Base-by-base conservation (phyloP, 1,140 invertebrate genomes). In the Lepidurus couesii region DNA sequence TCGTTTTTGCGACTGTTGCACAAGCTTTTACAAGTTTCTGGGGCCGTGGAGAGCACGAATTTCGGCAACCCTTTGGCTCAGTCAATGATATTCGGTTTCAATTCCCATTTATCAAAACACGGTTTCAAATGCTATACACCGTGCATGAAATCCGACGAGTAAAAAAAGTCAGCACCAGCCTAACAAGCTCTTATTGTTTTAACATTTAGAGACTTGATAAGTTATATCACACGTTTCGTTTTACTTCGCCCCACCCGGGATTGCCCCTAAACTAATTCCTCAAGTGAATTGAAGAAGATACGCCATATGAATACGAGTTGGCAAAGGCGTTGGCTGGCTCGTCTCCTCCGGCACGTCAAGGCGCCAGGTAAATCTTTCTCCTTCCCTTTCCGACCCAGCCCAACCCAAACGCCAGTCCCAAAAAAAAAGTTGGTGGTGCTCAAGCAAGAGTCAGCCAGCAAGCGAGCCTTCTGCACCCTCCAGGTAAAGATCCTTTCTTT, bases 401-500 rank as follows among this genome's bases (percentile, higher is more conserved):
- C 53, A 65, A 65, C 53, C 53, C 53, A 65, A 21, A 65, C n/a
- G 53, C 53, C 53, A 65, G 8, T 34, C 3, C 2, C 26, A 1
- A 65, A n/a, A 65, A 65, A 21, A 13, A 65, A 65, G 53, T 65
- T 65, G 16, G 53, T 65, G 53, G 53, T 34, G 53, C 53, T 65
- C 34, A 65, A 65, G 53, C 53, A 65, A 65, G 53, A 7, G 16
- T 65, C 53, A 65, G 45, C 45, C 10, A 65, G 13, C 16, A 21
- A 65, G 9, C 16, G 53, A 9, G 53, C 53, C 53, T 65, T 65
- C 53, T 65, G 53, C 53, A 65, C 53, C 53, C 53, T 65, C 53
- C 53, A 65, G 53, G 53, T 65, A 65, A 65, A 65, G 53, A 65
- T 65, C 53, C 53, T 65, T 65, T 65, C 53, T 65, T 65, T 65